A percentile compares a stretch with the other conserved stretches of the same genome.
These are phyloP conservation scores for Melitaea cinxia DNA, from an alignment of 1,140 invertebrate genomes.

Conservation along the genomic window DNA sequence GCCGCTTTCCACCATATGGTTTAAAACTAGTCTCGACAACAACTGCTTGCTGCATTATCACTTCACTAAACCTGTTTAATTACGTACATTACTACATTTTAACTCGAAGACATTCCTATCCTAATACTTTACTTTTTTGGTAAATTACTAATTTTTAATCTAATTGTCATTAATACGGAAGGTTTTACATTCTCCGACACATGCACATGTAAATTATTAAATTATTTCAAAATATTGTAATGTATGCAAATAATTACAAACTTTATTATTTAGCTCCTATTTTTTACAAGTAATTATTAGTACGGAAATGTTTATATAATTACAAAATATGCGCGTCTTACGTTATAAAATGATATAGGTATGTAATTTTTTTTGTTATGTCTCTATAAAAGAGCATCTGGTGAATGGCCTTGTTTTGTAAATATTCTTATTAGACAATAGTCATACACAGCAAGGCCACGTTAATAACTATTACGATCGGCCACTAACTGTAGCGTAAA, in stretches of 20 bases:
- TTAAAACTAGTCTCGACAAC: slow-evolving; percentile 33
- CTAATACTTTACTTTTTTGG: background rate
- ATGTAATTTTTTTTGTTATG: slow-evolving; percentile 23
- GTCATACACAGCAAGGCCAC: slow-evolving; percentile 40
- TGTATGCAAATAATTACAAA: background rate
- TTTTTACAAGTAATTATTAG: background rate
- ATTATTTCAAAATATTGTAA: slow-evolving; percentile 1
- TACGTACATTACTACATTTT: slow-evolving; percentile 21
- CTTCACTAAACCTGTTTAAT: slow-evolving; percentile 52
- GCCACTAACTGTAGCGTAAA: slow-evolving; percentile 8
- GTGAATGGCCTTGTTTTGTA: slow-evolving; percentile 42
- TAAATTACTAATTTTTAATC: background rate
- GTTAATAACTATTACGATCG: slow-evolving; percentile 23
- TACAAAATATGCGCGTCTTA: slow-evolving; percentile 13
- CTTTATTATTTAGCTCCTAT: background rate
- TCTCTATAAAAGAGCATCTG: slow-evolving; percentile 22
- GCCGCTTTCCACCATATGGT: slow-evolving; percentile 61
- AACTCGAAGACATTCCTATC: slow-evolving; percentile 18
- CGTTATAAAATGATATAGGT: slow-evolving; percentile 17
- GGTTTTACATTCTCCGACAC: background rate
- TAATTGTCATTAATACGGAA: background rate
- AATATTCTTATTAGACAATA: slow-evolving; percentile 43
- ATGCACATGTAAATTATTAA: background rate
- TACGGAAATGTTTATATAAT: background rate
- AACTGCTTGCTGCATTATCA: slow-evolving; percentile 33